Evolutionary conservation across 2,888 invertebrate genomes (phyloP).

Genomic region (Eupithecia insigniata): DNA sequence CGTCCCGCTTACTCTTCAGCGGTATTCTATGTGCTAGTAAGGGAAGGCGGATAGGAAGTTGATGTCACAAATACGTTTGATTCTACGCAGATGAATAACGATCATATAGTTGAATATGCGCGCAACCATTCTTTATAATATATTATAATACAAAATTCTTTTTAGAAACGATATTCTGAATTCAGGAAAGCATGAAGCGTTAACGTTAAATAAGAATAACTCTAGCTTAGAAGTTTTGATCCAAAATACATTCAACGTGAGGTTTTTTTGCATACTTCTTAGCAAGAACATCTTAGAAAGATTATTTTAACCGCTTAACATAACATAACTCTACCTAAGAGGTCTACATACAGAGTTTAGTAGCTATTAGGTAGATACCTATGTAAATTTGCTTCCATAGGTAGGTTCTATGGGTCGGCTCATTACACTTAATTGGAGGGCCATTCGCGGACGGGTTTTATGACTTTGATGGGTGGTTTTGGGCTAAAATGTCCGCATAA

Average conservation of each 20-base stretch:
- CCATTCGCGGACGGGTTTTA: constrained; percentile 77
- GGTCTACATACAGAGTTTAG: constrained; percentile 23
- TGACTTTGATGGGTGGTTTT: constrained; percentile 68
- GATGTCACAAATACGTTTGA: too few species aligned
- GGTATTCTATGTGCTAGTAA: too few species aligned
- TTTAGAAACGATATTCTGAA: too few species aligned
- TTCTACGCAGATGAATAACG: too few species aligned
- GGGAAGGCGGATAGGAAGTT: too few species aligned
- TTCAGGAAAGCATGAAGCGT: neutral
- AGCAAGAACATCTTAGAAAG: neutral
- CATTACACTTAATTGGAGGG: constrained; percentile 83
- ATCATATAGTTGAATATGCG: too few species aligned
- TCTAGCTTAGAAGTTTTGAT: neutral
- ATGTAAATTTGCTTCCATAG: constrained; percentile 61
- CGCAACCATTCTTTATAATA: too few species aligned
- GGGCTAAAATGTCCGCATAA: constrained; percentile 67
- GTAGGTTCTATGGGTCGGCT: constrained; percentile 67
- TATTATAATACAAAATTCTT: too few species aligned
- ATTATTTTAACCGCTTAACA: neutral
- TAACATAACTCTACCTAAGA: constrained; percentile 14
- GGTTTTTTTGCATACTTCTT: too few species aligned
- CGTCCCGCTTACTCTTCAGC: too few species aligned
- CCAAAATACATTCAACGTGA: neutral
- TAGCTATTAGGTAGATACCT: constrained; percentile 24
- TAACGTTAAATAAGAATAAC: neutral